These are phyloP conservation scores for Selenia dentaria DNA, from an alignment of 2,888 invertebrate genomes.

Conservation along the genomic window DNA sequence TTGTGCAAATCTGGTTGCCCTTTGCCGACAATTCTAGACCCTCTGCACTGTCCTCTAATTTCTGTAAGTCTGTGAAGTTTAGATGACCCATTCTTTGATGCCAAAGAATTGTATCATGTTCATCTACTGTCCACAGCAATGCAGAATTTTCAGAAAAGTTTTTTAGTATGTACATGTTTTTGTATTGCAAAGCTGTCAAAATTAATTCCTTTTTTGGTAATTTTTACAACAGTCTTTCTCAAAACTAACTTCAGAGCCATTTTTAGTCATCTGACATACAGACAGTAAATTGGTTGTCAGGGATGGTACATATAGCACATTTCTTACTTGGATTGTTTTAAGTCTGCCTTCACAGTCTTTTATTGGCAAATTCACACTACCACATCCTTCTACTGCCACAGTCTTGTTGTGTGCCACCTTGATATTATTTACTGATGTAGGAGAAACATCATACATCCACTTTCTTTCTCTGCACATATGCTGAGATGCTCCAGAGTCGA, in stretches of 20 bases:
- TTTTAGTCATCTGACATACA: constrained; percentile 27
- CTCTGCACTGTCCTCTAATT: constrained; percentile 24
- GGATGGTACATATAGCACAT: constrained; percentile 34
- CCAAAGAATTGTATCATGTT: constrained; percentile 18
- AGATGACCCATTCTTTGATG: constrained; percentile 34
- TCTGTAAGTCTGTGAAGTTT: constrained; percentile 32
- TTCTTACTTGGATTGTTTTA: constrained; percentile 18
- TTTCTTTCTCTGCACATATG: neutral
- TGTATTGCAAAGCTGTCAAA: neutral
- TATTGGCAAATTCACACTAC: neutral
- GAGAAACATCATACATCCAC: neutral
- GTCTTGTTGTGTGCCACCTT: neutral
- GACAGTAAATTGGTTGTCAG: constrained; percentile 36
- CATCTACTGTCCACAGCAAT: constrained; percentile 3
- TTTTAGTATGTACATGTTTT: constrained; percentile 15
- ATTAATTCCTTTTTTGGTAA: neutral
- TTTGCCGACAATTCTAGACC: constrained; percentile 18
- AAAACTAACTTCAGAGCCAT: neutral
- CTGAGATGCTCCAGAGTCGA: neutral
- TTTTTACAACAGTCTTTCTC: neutral
- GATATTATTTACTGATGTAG: neutral
- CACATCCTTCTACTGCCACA: neutral
- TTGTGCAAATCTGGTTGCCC: constrained; percentile 12
- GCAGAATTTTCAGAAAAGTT: neutral
- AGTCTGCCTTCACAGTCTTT: neutral